These are phyloP conservation scores for Spatulosminthurus flaviceps DNA, from an alignment of 2,888 invertebrate species.

Conservation along the genomic window DNA sequence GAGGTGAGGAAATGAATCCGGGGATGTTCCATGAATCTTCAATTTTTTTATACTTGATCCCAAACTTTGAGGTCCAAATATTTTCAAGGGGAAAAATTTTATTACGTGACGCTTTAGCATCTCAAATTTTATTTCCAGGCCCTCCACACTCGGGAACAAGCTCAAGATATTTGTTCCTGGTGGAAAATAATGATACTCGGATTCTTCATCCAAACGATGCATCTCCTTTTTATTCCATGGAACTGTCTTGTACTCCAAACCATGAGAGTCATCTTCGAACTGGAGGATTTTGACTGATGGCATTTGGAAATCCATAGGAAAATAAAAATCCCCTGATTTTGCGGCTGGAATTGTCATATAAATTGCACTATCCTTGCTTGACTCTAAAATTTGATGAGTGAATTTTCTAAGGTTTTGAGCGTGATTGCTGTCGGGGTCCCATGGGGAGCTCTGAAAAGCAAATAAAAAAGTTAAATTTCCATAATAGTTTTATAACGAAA, in stretches of 20 bases:
- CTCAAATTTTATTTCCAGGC: not conserved
- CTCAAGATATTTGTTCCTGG: not conserved
- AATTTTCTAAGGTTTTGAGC: not conserved
- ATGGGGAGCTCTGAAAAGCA: too few species aligned
- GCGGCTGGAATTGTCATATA: not conserved
- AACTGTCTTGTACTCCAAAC: not conserved
- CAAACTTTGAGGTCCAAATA: not conserved
- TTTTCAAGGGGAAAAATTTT: not conserved
- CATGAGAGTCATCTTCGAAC: not conserved
- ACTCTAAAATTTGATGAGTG: not conserved
- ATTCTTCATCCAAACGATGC: not conserved
- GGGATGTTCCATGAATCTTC: not conserved
- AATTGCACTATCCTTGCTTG: not conserved
- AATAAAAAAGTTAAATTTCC: too few species aligned
- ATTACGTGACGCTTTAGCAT: not conserved
- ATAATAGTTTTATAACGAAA: too few species aligned
- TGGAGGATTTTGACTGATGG: not conserved
- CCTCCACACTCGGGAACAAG: not conserved
- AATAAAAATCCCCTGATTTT: not conserved
- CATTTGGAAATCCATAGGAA: not conserved
- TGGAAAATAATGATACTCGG: not conserved
- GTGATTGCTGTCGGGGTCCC: too few species aligned
- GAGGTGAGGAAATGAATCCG: not conserved
- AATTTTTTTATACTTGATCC: not conserved
- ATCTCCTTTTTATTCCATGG: not conserved